These are phyloP conservation scores for Diaprepes abbreviatus DNA, from an alignment of 2,888 invertebrate genomes.

Conservation along the genomic window DNA sequence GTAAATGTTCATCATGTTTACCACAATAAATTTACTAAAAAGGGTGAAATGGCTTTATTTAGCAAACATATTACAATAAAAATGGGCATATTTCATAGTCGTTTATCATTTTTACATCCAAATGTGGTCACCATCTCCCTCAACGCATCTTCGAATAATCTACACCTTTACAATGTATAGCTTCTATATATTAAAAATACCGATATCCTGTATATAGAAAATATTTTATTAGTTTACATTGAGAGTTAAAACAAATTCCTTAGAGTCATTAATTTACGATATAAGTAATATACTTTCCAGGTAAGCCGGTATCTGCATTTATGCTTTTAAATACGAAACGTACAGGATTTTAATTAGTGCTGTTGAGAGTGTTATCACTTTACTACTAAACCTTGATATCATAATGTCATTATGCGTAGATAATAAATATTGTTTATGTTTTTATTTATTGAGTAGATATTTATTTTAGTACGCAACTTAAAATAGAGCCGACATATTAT, in stretches of 20 bases:
- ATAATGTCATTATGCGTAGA: background rate
- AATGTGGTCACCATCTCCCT: too few relatives aligned
- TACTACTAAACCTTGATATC: background rate
- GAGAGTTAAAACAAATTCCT: background rate
- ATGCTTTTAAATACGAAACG: background rate
- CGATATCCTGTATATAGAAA: background rate
- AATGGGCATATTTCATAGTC: too few relatives aligned
- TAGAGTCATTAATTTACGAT: background rate
- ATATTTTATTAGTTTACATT: background rate
- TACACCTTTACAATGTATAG: too few relatives aligned
- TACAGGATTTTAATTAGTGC: background rate
- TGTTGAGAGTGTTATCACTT: background rate
- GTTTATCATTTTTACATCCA: too few relatives aligned
- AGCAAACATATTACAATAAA: too few relatives aligned
- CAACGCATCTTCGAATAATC: too few relatives aligned
- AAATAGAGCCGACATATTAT: too few relatives aligned
- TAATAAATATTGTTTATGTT: background rate
- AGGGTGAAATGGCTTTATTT: too few relatives aligned
- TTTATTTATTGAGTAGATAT: background rate
- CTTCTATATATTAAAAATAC: too few relatives aligned
- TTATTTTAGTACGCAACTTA: background rate
- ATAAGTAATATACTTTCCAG: background rate
- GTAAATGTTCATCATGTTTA: too few relatives aligned
- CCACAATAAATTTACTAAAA: too few relatives aligned
- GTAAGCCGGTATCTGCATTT: background rate